A percentile compares a stretch with the other conserved stretches of the same genome.
Evolutionary conservation across 2,113 vertebrate genomes (phyloP).

Genomic region (Chlamydotis undulata): DNA sequence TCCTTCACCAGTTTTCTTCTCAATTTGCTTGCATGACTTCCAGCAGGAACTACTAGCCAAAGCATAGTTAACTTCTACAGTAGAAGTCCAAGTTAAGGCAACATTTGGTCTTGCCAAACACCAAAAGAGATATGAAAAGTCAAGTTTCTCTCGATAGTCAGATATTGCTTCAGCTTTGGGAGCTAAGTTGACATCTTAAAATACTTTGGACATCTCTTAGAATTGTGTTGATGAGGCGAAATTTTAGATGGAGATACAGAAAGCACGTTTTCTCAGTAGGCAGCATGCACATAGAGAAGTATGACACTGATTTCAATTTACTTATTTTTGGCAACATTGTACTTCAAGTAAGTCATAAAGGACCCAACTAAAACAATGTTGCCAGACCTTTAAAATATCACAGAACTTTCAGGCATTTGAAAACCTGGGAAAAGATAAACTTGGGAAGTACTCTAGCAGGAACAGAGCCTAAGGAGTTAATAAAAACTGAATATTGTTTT

Average conservation of each 20-base stretch:
- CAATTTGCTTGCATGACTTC: neutral
- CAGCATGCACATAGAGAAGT: neutral
- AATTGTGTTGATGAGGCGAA: neutral
- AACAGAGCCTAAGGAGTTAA: slow-evolving; percentile 75
- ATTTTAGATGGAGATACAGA: neutral
- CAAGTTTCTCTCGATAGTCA: neutral
- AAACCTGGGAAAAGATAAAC: slow-evolving; percentile 40
- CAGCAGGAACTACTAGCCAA: neutral
- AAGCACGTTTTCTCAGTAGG: neutral
- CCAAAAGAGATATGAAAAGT: neutral
- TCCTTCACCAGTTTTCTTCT: neutral
- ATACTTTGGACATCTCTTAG: neutral
- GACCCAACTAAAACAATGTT: neutral
- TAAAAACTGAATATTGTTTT: slow-evolving; percentile 75
- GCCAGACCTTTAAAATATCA: neutral
- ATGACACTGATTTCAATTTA: neutral
- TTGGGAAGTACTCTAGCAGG: slow-evolving; percentile 14
- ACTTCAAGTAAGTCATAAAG: slow-evolving; percentile 4
- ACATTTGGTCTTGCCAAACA: neutral
- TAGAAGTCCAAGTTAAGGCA: neutral
- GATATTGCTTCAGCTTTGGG: neutral
- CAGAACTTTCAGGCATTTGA: slow-evolving; percentile 18
- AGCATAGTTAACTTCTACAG: neutral
- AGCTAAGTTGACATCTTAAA: neutral
- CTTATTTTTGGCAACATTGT: neutral